These are phyloP conservation scores for Archilochus colubris DNA, from an alignment of 2,113 vertebrate species.

Conservation along the genomic window DNA sequence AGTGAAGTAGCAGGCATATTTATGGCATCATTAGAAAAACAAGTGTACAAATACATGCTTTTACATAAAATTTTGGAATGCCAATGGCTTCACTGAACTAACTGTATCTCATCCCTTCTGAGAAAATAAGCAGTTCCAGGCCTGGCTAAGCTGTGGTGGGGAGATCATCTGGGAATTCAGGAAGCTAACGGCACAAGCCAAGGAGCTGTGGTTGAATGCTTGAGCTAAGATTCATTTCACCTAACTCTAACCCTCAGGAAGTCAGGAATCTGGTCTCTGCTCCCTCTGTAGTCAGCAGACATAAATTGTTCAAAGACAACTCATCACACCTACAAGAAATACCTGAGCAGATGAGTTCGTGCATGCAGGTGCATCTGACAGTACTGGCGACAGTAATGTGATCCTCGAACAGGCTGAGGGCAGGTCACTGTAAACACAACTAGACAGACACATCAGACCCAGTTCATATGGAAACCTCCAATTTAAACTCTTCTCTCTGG, in stretches of 20 bases:
- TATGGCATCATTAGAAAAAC: background rate
- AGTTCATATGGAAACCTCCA: background rate
- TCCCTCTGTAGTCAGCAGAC: slow-evolving; percentile 35
- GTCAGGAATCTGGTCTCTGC: background rate
- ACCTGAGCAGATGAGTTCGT: background rate
- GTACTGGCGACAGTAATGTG: background rate
- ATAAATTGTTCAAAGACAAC: background rate
- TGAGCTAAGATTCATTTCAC: slow-evolving; percentile 57
- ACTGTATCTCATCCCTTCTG: background rate
- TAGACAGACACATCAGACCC: background rate
- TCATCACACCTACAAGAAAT: background rate
- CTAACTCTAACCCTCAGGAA: slow-evolving; percentile 27
- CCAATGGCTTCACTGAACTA: background rate
- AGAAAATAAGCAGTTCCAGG: slow-evolving; percentile 52
- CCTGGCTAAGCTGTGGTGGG: slow-evolving; percentile 15
- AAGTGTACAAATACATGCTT: background rate
- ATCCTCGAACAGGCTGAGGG: background rate
- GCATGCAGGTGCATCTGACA: background rate
- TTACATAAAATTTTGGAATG: background rate
- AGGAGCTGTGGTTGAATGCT: slow-evolving; percentile 55
- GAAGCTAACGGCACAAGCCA: slow-evolving; percentile 49
- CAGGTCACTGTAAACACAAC: background rate
- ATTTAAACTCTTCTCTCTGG: background rate
- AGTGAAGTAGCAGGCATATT: background rate
- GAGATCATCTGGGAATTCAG: slow-evolving; percentile 66